Conservation (phyloP, 2,888 invertebrate species). For the Leptinotarsa tumamoca region DNA sequence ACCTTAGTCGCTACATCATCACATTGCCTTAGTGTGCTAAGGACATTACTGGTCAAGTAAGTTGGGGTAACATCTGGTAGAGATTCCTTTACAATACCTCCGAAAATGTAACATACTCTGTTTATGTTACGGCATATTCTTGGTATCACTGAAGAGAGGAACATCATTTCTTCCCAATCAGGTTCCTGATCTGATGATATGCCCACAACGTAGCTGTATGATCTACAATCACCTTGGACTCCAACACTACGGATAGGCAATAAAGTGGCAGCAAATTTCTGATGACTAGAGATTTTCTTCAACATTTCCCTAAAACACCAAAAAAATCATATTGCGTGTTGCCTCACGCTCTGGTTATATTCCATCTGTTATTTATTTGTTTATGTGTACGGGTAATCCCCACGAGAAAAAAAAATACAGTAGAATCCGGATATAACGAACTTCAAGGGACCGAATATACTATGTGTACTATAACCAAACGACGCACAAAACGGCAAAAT, state of each 20-base stretch:
- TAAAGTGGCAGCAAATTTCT: slow-evolving; percentile 84
- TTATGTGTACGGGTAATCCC: too few species aligned
- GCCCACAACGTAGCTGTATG: slow-evolving; percentile 97
- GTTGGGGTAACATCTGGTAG: slow-evolving; percentile 96
- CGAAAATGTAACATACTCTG: slow-evolving; percentile 96
- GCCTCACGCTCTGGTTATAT: too few species aligned
- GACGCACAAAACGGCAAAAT: too few species aligned
- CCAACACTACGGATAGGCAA: slow-evolving; percentile 96
- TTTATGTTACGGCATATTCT: slow-evolving; percentile 96
- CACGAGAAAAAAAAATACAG: too few species aligned
- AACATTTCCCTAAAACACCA: slow-evolving; percentile 66
- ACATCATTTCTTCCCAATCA: slow-evolving; percentile 89
- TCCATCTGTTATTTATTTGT: too few species aligned
- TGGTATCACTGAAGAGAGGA: slow-evolving; percentile 92
- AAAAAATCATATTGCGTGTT: slow-evolving; percentile 13
- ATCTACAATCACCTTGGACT: slow-evolving; percentile 94
- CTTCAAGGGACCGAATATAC: too few species aligned
- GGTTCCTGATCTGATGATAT: slow-evolving; percentile 85
- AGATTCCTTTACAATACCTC: slow-evolving; percentile 86
- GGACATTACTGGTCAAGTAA: slow-evolving; percentile 86
- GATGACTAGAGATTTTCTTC: slow-evolving; percentile 80
- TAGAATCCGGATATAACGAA: too few species aligned
- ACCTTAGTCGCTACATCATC: slow-evolving; percentile 92
- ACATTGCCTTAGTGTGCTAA: slow-evolving; percentile 90
- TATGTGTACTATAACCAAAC: too few species aligned